Evolutionary conservation across 2,888 invertebrate species (phyloP), one percentile per base, ranked within the genome.

Genomic region (Synergus japonicus): DNA sequence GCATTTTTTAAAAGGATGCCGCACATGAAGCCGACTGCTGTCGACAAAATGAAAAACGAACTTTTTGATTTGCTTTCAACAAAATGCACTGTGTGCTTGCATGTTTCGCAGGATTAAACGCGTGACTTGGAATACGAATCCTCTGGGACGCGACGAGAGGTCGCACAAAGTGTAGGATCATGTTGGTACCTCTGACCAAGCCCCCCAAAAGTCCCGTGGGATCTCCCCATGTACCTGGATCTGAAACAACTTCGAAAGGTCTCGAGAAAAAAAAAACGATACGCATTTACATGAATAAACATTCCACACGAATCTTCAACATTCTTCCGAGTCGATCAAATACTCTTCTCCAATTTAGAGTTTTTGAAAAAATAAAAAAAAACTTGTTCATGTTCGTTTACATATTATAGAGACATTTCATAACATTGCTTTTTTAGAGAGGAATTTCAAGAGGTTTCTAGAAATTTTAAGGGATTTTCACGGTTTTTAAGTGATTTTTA

Each of bases 41-140:
- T 69, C 69, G 69, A 69, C 69, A 69, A 69, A 69, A 69, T 69
- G 69, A 69, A 69, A 69, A 69, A 69, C 49, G 49, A 37, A 69
- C 15, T 69, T 69, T 69, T 69, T 69, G 15, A 69, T 69, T 49
- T 37, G 69, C 69, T 49, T 69, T 54, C 69, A 29, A 69, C 49
- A 54, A 69, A 54, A 49, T 49, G 63, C 15, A 29, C 29, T 29
- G 77, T 49, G 29, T 67, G 79, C 86, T 86, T 86, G 85, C 87
- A 85, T 85, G 87, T 87, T 89, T 87, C 81, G 82, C 84, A 86
- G 87, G 87, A 88, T 89, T 86, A 86, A 89, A 89, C 86, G 86
- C 88, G 90, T 90, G 90, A 89, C 90, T 88, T 83, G 85, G 87
- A 90, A 89, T 88, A 89, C 88, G 88, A 89, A 90, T 89, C 90